phyloP scores from a whole-genome alignment of 2,113 vertebrate species.

The Hemichromis elongatus region DNA sequence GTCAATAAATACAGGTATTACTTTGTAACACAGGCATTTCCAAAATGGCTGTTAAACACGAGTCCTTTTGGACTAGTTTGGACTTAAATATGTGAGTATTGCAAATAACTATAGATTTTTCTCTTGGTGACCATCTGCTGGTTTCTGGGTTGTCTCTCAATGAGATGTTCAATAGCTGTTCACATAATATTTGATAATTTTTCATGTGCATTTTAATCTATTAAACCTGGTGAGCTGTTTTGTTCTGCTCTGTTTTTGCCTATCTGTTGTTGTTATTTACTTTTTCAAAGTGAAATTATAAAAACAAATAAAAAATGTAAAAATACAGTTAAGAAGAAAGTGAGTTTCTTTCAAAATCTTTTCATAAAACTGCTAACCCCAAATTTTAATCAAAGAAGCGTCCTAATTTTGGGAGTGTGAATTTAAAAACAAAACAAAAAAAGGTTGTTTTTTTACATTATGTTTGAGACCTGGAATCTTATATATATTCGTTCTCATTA shows the following conservation, averaged over 20 bases:
- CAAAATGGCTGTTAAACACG: background rate
- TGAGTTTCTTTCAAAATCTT: fast-evolving
- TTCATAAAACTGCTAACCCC: background rate
- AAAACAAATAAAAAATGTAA: fast-evolving
- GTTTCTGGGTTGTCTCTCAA: background rate
- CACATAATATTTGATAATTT: background rate
- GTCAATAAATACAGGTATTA: background rate
- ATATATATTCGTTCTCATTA: background rate
- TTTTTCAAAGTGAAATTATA: background rate
- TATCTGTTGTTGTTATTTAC: fast-evolving
- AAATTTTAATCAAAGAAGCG: background rate
- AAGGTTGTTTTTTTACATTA: fast-evolving
- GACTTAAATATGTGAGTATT: background rate
- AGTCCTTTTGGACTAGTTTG: background rate
- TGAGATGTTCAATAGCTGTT: background rate
- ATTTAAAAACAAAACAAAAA: background rate
- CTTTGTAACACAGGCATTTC: background rate
- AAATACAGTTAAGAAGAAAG: background rate
- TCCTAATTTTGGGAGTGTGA: fast-evolving
- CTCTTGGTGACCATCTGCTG: background rate
- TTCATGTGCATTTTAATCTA: fast-evolving
- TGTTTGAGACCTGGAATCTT: fast-evolving
- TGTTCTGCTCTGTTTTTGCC: background rate
- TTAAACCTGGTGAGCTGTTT: fast-evolving
- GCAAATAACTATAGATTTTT: fast-evolving